phyloP scores from a whole-genome alignment of 2,888 invertebrate species.

The Ophioninae sp. region DNA sequence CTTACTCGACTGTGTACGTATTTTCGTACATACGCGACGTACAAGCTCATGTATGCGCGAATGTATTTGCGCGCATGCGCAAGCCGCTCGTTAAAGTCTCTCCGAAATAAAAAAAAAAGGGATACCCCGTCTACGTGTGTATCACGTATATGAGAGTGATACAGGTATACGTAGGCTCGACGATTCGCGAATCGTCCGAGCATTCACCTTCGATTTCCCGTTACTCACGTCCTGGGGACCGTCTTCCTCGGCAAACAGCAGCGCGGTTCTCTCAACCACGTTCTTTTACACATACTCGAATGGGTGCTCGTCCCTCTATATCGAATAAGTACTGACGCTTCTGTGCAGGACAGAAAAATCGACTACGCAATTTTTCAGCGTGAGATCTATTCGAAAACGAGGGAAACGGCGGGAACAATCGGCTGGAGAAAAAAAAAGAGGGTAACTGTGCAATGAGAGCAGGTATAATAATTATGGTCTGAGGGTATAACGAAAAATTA shows the following conservation, averaged over 20 bases:
- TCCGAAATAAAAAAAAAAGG: neutral
- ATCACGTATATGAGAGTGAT: constrained; percentile 39
- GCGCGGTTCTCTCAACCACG: constrained; percentile 44
- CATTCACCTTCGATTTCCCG: constrained; percentile 81
- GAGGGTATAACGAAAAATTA: neutral
- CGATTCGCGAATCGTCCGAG: constrained; percentile 79
- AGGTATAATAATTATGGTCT: neutral
- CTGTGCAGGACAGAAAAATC: neutral
- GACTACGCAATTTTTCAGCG: neutral
- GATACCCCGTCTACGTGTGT: constrained; percentile 22
- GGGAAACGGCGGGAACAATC: neutral
- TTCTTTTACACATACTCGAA: constrained; percentile 31
- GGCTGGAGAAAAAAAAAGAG: neutral
- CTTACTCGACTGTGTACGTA: constrained; percentile 1
- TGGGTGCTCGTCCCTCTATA: constrained; percentile 4
- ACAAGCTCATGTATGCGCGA: neutral
- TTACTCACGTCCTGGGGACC: constrained; percentile 73
- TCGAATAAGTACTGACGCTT: neutral
- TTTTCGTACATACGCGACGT: neutral
- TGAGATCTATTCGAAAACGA: neutral
- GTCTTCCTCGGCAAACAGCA: constrained; percentile 52
- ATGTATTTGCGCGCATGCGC: constrained; percentile 46
- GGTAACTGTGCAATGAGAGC: neutral
- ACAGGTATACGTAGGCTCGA: constrained; percentile 31
- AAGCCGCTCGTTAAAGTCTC: constrained; percentile 47